phyloP scores from a whole-genome alignment of 2,797 vertebrate genomes.

The Antrozous pallidus region DNA sequence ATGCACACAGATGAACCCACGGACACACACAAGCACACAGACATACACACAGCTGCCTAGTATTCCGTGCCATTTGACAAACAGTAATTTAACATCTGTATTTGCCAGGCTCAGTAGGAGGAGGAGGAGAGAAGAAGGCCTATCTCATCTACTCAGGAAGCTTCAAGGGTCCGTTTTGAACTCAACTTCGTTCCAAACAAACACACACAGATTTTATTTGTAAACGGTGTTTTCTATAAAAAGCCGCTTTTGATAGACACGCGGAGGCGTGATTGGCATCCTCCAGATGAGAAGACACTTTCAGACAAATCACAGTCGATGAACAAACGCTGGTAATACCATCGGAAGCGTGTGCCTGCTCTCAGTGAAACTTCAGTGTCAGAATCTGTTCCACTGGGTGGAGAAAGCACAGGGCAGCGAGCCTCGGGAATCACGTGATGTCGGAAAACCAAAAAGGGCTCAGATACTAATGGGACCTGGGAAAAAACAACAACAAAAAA shows the following conservation, averaged over 20 bases:
- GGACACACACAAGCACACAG: accelerated
- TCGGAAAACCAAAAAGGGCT: background rate
- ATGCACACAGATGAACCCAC: background rate
- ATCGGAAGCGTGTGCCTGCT: background rate
- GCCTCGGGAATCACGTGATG: accelerated
- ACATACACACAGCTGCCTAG: background rate
- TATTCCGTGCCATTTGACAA: background rate
- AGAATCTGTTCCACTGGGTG: background rate
- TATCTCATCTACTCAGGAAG: background rate
- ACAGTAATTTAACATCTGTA: background rate
- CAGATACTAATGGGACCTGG: background rate
- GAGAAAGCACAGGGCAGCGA: background rate
- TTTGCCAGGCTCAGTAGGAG: background rate
- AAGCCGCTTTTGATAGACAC: background rate
- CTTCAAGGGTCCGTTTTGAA: background rate
- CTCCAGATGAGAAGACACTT: background rate
- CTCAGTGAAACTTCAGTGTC: background rate
- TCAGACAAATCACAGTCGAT: background rate
- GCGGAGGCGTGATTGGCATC: background rate
- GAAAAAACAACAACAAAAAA: too few relatives aligned
- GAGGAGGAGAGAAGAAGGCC: background rate
- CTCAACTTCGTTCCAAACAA: background rate
- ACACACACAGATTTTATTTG: background rate
- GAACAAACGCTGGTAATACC: background rate
- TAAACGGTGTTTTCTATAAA: background rate